Evolutionary conservation across 2,888 invertebrate species (phyloP).

Genomic region (Andrena chrysosceles): DNA sequence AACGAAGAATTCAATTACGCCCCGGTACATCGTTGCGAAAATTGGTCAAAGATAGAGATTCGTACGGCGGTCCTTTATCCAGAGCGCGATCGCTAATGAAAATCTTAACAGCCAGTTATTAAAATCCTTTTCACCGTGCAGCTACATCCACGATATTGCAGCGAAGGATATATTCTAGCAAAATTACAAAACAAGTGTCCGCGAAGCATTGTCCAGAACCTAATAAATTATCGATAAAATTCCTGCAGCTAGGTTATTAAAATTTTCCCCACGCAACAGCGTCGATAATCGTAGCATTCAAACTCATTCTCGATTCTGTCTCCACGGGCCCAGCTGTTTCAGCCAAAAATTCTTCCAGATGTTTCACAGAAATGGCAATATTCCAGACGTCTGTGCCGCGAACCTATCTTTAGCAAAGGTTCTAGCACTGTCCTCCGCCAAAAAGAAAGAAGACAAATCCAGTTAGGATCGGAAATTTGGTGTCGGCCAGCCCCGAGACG

Average conservation of each 20-base stretch:
- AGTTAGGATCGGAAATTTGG: not conserved
- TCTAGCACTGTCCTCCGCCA: not conserved
- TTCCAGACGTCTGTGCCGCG: not conserved
- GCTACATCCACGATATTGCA: constrained; percentile 1
- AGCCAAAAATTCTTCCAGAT: not conserved
- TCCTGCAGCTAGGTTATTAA: not conserved
- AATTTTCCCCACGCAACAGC: not conserved
- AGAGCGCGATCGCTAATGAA: constrained; percentile 17
- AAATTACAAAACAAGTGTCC: not conserved
- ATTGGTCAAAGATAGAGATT: constrained; percentile 4
- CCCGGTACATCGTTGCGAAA: constrained; percentile 3
- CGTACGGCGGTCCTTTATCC: not conserved
- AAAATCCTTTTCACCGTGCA: constrained; percentile 13
- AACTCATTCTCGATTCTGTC: no score
- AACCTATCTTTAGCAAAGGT: not conserved
- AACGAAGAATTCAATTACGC: constrained; percentile 22
- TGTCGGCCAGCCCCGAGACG: not conserved
- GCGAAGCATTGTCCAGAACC: not conserved
- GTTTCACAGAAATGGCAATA: not conserved
- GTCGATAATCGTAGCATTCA: no score
- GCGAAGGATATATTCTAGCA: not conserved
- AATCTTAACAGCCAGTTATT: constrained; percentile 23
- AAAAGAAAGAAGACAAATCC: constrained; percentile 3
- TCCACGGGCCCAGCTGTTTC: no score
- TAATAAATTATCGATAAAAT: no score